Conservation (phyloP, 2,797 vertebrate species). For the Rhinatrema bivittatum region DNA sequence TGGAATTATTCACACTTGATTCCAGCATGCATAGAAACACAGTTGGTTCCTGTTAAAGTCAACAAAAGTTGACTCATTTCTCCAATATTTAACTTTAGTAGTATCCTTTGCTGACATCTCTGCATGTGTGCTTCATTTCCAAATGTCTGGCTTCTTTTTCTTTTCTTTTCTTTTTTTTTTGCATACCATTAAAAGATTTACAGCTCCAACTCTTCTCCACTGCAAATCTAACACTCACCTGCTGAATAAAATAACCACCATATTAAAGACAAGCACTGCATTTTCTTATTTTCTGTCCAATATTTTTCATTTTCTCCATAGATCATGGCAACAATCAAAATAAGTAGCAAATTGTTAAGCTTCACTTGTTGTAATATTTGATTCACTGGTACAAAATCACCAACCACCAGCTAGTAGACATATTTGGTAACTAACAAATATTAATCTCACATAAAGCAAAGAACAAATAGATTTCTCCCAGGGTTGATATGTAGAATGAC, state of each 20-base stretch:
- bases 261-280: neutral
- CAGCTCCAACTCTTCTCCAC: conserved; percentile 8
- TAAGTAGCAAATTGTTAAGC: no score
- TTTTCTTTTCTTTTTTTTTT: neutral
- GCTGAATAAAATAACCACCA: conserved; percentile 3
- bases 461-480: neutral
- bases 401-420: neutral
- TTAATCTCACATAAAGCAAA: rapidly evolving
- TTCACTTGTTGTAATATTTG: neutral
- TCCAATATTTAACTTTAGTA: conserved; percentile 17
- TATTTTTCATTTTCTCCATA: no score
- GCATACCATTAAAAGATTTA: neutral
- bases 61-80: conserved; percentile 10
- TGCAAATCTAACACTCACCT: conserved; percentile 1
- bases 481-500: no score
- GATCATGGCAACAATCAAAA: no score
- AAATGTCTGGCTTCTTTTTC: conserved; percentile 10
- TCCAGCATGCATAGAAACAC: conserved; percentile 27
- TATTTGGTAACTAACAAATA: neutral
- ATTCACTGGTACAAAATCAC: neutral
- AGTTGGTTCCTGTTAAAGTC: conserved; percentile 40
- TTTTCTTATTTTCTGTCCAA: no score
- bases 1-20: conserved; percentile 37
- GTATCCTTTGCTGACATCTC: conserved; percentile 10
- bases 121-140: conserved; percentile 1